These are phyloP conservation scores for Aphaenogaster ashmeadi DNA, from an alignment of 1,140 invertebrate genomes.

Conservation along the genomic window DNA sequence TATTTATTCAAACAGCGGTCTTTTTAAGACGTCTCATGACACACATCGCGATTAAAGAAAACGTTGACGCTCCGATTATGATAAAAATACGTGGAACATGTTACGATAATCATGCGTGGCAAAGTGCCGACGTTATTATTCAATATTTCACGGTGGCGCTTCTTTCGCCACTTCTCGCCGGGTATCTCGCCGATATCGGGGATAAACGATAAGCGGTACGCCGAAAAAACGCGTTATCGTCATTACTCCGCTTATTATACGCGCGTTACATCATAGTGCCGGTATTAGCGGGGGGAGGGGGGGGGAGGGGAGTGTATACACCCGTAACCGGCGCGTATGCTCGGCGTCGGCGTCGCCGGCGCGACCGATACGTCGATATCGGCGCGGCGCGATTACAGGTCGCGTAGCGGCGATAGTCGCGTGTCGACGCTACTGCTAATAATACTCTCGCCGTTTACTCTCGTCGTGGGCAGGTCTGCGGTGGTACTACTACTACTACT, in stretches of 20 bases:
- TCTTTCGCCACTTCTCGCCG: neutral
- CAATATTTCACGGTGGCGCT: neutral
- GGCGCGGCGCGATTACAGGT: conserved; percentile 22
- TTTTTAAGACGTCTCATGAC: neutral
- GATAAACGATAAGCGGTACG: neutral
- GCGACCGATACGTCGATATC: conserved; percentile 55
- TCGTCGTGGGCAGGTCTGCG: conserved; percentile 55
- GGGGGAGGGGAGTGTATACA: no score
- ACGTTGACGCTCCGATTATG: neutral
- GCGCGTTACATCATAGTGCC: conserved; percentile 6
- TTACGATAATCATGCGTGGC: neutral
- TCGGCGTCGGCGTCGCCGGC: conserved; percentile 6
- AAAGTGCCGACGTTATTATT: neutral
- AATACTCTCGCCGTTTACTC: conserved; percentile 63
- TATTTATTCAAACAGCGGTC: neutral
- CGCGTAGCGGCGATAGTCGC: conserved; percentile 38
- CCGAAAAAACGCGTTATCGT: neutral
- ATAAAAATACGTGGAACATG: neutral
- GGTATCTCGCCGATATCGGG: neutral
- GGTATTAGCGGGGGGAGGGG: neutral
- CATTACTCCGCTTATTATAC: conserved; percentile 30
- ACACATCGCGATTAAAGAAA: neutral
- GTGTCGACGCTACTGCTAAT: conserved; percentile 62
- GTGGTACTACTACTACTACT: conserved; percentile 37
- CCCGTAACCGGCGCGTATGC: neutral